phyloP scores from a whole-genome alignment of 2,113 vertebrate genomes.

The Hemiscyllium ocellatum region DNA sequence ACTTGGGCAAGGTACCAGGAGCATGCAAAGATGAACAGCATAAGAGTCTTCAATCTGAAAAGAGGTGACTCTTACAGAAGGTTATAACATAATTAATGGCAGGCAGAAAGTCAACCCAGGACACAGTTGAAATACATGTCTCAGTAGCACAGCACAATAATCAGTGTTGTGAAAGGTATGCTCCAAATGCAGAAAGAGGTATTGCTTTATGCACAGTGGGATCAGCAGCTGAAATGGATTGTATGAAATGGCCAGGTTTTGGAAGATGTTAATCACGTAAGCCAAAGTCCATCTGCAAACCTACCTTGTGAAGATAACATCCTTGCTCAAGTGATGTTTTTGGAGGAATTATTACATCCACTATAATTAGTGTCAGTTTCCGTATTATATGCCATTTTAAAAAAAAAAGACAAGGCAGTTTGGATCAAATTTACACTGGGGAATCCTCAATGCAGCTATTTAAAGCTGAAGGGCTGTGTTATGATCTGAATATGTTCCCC shows the following conservation, averaged over 20 bases:
- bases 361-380: background rate
- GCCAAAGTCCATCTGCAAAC: background rate
- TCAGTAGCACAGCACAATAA: background rate
- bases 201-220: background rate
- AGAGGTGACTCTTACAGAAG: background rate
- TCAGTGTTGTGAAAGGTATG: background rate
- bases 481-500: background rate
- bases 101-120: background rate
- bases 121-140: background rate
- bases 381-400: background rate
- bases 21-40: background rate
- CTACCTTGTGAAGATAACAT: background rate
- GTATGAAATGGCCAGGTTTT: background rate
- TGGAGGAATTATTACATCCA: background rate
- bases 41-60: background rate
- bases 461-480: background rate
- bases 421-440: background rate
- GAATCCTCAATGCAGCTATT: background rate
- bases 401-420: background rate
- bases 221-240: background rate
- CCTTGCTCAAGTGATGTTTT: background rate
- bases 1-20: background rate
- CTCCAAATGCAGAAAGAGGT: background rate
- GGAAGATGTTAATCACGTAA: background rate
- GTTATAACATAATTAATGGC: background rate